Evolutionary conservation across 2,113 vertebrate genomes (phyloP), one percentile per base, ranked within the genome.

Genomic region (Forbesichthys papilliferus): DNA sequence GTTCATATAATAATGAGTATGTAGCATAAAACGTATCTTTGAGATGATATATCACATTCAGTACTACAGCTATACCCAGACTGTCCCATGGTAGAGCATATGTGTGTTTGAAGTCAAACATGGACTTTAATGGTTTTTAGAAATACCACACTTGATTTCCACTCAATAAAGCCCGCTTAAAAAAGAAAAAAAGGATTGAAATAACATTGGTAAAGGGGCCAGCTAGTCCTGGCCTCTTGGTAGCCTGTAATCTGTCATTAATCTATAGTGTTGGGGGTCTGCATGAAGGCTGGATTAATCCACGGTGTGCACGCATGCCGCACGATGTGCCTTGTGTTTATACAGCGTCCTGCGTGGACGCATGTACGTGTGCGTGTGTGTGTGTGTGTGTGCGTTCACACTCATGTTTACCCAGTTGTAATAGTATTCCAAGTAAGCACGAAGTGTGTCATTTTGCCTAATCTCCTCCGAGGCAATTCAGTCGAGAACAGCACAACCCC

Each of bases 401-500:
- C 73, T 49, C 14, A 1, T 89, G 86, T 90, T 89, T 90, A 83
- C 80, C 66, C 74, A 69, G 77, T 71, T 69, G 81, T 86, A 88
- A 89, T 79, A 79, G 84, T 73, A 84, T 74, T 36, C 0, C 73
- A 80, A 82, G 82, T 86, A 78, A 68, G 75, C 72, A 66, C 77
- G 66, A 68, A 77, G 73, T 69, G 76, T 80, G 83, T 84, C 84
- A 73, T 88, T 89, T 84, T 79, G 73, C 74, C 69, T 87, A 90
- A 91, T 89, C 87, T 91, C 78, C 84, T 86, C 67, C 68, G 11
- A 66, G 74, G 84, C 84, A 86, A 84, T 87, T 84, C 66, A 79
- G 72, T 58, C 70, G 64, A 68, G 12, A 55, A 58, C 52, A 67
- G 62, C 48, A 27, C 27, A 27, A 27, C 64, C 16, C 49, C 56